Percentiles rank a stretch among this genome's conserved stretches.
Evolutionary conservation across 2,113 vertebrate genomes (phyloP).

Genomic region (Numenius arquata): DNA sequence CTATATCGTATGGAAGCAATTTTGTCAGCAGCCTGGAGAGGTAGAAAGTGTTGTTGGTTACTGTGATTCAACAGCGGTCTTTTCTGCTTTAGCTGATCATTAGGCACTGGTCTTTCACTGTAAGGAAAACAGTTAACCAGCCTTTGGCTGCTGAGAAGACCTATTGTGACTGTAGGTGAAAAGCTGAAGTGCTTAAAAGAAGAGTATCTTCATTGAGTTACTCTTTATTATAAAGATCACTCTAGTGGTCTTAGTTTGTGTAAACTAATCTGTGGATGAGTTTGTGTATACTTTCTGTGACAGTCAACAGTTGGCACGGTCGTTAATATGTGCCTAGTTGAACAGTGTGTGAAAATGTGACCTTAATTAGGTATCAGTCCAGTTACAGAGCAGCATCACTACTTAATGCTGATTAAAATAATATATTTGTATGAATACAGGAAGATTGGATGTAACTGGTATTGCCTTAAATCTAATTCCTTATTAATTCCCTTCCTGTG

Average conservation of each 20-base stretch:
- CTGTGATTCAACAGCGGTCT: not conserved
- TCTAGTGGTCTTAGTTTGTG: not conserved
- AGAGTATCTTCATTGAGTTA: not conserved
- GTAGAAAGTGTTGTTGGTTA: not conserved
- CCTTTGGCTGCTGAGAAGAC: not conserved
- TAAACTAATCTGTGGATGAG: not conserved
- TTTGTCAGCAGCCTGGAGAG: not conserved
- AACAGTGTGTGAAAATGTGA: not conserved
- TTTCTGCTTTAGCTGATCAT: not conserved
- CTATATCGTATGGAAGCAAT: not conserved
- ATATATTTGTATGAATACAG: not conserved
- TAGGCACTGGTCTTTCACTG: not conserved
- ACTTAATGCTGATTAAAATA: not conserved
- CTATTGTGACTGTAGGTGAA: not conserved
- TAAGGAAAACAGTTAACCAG: not conserved
- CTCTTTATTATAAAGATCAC: not conserved
- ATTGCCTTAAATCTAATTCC: constrained; percentile 30
- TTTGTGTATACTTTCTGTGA: not conserved
- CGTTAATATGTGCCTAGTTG: not conserved
- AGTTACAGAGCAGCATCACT: not conserved
- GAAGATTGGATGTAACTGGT: not conserved
- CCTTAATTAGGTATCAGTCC: not conserved
- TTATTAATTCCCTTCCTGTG: constrained; percentile 32
- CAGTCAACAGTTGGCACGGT: not conserved
- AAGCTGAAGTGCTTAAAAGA: not conserved